A percentile compares a stretch with the other conserved stretches of the same genome.
These are phyloP conservation scores for Marronus borbonicus DNA, from an alignment of 2,888 invertebrate genomes.

Conservation along the genomic window DNA sequence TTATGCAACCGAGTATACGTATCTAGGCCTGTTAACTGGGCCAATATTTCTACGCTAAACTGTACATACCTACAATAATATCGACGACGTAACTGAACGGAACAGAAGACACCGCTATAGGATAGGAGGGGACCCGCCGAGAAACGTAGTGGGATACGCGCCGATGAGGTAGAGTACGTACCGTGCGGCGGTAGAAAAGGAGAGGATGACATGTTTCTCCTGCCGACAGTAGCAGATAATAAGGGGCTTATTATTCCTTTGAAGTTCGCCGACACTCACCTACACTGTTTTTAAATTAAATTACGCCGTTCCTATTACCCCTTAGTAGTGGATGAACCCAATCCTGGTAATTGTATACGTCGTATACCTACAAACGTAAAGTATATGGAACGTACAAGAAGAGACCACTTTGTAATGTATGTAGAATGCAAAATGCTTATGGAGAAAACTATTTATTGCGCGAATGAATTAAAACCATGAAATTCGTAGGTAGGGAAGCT, in stretches of 20 bases:
- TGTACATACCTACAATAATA: not conserved
- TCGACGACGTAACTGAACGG: slow-evolving; percentile 21
- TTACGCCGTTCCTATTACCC: slow-evolving; percentile 67
- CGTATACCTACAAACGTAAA: slow-evolving; percentile 7
- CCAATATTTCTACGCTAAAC: not conserved
- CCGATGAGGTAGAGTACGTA: slow-evolving; percentile 7
- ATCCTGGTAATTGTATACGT: slow-evolving; percentile 10
- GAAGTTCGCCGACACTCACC: slow-evolving; percentile 67
- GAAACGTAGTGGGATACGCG: slow-evolving; percentile 20
- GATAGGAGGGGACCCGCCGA: slow-evolving; percentile 18
- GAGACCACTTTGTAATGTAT: not conserved
- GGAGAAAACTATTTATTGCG: not conserved
- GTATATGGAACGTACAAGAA: not conserved
- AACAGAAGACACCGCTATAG: slow-evolving; percentile 7
- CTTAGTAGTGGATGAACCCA: slow-evolving; percentile 57
- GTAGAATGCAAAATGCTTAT: not conserved
- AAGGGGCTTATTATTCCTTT: slow-evolving; percentile 68
- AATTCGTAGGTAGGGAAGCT: too few species aligned
- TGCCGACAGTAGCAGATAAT: slow-evolving; percentile 70
- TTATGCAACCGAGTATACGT: too few species aligned
- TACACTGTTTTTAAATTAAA: slow-evolving; percentile 69
- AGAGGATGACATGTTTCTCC: slow-evolving; percentile 55
- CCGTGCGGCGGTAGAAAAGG: slow-evolving; percentile 40
- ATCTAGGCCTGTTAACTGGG: not conserved
- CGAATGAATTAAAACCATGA: too few species aligned